phyloP scores from a whole-genome alignment of 1,140 invertebrate species.

The Drosophila sechellia region DNA sequence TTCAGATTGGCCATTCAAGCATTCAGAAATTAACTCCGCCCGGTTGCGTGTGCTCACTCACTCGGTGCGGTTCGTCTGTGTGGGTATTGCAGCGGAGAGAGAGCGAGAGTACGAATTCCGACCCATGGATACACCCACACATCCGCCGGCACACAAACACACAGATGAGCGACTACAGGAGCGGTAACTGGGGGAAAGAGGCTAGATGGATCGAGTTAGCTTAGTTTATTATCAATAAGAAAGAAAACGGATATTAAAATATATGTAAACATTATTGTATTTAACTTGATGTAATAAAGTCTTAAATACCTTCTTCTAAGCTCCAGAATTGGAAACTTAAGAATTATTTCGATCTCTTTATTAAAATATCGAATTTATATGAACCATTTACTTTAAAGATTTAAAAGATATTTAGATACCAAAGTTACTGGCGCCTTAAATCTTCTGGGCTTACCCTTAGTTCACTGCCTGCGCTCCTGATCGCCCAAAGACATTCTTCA shows the following conservation, averaged over 20 bases:
- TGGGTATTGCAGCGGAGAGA: constrained; percentile 10
- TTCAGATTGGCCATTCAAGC: constrained; percentile 85
- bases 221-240: not conserved
- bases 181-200: not conserved
- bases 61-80: constrained; percentile 49
- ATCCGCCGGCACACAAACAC: constrained; percentile 7
- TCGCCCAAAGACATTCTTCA: constrained; percentile 64
- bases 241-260: not conserved
- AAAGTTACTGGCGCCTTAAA: not conserved
- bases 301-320: no score
- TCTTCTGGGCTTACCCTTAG: not conserved
- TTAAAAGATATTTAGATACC: no score
- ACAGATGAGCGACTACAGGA: not conserved
- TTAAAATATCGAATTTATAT: no score
- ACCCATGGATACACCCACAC: constrained; percentile 19
- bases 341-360: no score
- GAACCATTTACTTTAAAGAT: no score
- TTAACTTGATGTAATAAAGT: no score
- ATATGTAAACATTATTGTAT: not conserved
- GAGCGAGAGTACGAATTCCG: constrained; percentile 39
- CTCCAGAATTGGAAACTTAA: no score
- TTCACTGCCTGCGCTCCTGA: constrained; percentile 37
- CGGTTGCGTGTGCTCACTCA: constrained; percentile 82
- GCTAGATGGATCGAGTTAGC: not conserved
- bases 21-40: constrained; percentile 84